phyloP scores from a whole-genome alignment of 2,113 vertebrate genomes.

The Haemorhous mexicanus region DNA sequence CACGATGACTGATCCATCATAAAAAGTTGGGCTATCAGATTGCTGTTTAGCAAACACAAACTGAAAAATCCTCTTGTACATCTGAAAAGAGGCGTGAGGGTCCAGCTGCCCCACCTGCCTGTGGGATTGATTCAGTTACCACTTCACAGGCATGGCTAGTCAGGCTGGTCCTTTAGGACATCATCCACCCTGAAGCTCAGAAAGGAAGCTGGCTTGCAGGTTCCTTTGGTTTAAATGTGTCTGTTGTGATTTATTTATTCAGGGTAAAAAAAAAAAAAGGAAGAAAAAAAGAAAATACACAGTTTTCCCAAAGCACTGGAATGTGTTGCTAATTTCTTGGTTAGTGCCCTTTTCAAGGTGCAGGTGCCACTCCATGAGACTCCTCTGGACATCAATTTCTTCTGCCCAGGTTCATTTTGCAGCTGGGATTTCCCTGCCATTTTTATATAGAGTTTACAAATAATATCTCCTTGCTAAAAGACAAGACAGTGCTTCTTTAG shows the following conservation, averaged over 20 bases:
- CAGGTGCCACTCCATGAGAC: fast-evolving
- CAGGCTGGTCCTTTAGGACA: background rate
- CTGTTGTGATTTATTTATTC: background rate
- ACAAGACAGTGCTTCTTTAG: background rate
- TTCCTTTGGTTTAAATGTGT: background rate
- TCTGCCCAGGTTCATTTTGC: background rate
- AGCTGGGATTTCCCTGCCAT: background rate
- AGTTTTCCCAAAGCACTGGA: background rate
- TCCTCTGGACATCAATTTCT: background rate
- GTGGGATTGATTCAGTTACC: background rate
- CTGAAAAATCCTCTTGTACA: background rate
- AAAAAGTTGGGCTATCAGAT: background rate
- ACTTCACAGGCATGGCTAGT: background rate
- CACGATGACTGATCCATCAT: background rate
- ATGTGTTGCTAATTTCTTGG: background rate
- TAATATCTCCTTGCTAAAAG: background rate
- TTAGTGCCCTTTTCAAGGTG: background rate
- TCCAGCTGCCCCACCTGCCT: background rate
- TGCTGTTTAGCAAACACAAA: background rate
- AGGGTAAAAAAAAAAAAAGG: fast-evolving
- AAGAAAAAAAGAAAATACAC: background rate
- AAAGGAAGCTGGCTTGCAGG: background rate
- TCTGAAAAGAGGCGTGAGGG: background rate
- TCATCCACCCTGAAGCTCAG: background rate
- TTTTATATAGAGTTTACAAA: background rate